Conservation (phyloP, 1,140 invertebrate genomes). For the Spodoptera frugiperda region DNA sequence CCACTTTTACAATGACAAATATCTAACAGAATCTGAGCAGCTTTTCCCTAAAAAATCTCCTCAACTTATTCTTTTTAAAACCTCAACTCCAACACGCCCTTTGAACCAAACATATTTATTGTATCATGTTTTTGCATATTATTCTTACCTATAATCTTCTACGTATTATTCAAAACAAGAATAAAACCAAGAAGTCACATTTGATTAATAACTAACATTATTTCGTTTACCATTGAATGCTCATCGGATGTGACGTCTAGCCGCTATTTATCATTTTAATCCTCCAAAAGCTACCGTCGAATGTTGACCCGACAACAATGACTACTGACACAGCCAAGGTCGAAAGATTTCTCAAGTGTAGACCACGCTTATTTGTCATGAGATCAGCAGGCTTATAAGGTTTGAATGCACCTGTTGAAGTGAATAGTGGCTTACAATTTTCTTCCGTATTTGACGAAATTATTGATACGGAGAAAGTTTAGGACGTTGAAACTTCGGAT, state of each 20-base stretch:
- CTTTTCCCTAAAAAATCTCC: constrained; percentile 1
- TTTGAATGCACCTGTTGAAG: constrained; percentile 16
- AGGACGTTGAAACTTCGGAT: background rate
- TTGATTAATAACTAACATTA: constrained; percentile 38
- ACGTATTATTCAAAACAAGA: constrained; percentile 14
- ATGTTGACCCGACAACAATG: constrained; percentile 39
- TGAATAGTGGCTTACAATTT: background rate
- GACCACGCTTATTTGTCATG: constrained; percentile 24
- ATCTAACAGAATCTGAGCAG: background rate
- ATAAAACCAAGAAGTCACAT: constrained; percentile 8
- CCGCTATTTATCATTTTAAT: constrained; percentile 36
- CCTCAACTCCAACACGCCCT: background rate
- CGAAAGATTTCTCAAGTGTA: constrained; percentile 30
- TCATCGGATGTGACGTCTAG: constrained; percentile 27
- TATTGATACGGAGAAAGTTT: background rate
- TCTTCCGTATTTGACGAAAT: background rate
- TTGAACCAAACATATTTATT: constrained; percentile 14
- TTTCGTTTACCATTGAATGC: constrained; percentile 23
- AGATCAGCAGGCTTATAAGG: constrained; percentile 33
- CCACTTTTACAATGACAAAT: background rate
- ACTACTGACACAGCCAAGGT: constrained; percentile 32
- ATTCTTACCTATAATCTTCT: background rate
- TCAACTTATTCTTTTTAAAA: background rate
- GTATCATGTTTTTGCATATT: constrained; percentile 17
- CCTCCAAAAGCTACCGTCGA: constrained; percentile 33